Conservation (phyloP, 2,797 vertebrate genomes). For the Bradypodion ventrale region DNA sequence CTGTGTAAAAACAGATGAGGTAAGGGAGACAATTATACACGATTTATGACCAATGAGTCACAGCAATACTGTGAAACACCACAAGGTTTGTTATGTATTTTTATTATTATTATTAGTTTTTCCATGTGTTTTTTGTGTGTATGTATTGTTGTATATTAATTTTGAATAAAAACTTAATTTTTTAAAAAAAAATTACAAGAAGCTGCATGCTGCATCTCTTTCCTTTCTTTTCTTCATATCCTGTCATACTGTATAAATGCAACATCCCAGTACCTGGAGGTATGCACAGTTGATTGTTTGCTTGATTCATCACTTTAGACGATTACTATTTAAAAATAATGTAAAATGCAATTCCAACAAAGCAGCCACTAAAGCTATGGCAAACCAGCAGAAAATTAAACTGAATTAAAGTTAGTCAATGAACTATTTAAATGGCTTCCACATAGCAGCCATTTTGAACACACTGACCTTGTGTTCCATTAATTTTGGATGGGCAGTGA, state of each 20-base stretch:
- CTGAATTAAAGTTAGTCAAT: neutral
- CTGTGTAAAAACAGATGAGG: too few species aligned
- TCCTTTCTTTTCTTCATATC: neutral
- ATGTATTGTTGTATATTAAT: too few species aligned
- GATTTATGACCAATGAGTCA: too few species aligned
- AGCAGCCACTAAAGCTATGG: too few species aligned
- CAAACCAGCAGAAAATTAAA: neutral
- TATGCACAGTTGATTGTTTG: neutral
- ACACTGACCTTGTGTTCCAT: neutral
- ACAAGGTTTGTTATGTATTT: too few species aligned
- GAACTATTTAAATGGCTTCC: neutral
- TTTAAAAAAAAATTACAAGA: neutral
- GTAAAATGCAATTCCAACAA: neutral
- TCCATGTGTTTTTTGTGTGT: too few species aligned
- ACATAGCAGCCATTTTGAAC: neutral
- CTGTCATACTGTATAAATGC: neutral
- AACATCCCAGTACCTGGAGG: too few species aligned
- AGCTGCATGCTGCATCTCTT: neutral
- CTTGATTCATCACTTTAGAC: neutral
- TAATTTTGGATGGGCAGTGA: neutral
- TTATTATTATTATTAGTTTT: too few species aligned
- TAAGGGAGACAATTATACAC: too few species aligned
- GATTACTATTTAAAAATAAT: neutral
- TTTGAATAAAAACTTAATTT: too few species aligned
- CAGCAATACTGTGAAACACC: too few species aligned